A percentile compares a stretch with the other conserved stretches of the same genome.
Evolutionary conservation across 2,113 vertebrate species (phyloP).

Genomic region (Oriolus oriolus): DNA sequence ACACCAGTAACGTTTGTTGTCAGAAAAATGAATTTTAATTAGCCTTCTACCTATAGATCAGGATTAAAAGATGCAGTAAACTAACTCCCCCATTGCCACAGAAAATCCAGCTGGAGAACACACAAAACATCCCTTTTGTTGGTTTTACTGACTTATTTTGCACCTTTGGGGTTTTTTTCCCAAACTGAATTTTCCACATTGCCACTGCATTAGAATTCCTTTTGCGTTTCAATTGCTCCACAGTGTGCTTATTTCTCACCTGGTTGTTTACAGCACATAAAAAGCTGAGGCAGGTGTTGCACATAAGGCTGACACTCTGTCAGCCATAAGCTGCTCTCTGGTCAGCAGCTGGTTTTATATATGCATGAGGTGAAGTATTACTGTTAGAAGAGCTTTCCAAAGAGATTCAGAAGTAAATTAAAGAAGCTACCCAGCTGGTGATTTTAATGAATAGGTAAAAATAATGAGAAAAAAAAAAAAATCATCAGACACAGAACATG

Average conservation of each 20-base stretch:
- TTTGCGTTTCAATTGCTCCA: neutral
- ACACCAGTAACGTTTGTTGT: neutral
- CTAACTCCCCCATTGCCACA: neutral
- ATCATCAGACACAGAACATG: neutral
- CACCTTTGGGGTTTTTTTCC: neutral
- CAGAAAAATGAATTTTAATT: neutral
- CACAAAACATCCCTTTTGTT: neutral
- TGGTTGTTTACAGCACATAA: conserved; percentile 20
- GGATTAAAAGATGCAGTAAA: neutral
- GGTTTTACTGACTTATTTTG: neutral
- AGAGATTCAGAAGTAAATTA: conserved; percentile 38
- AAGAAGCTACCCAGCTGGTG: conserved; percentile 18
- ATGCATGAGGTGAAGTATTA: neutral
- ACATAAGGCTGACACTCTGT: conserved; percentile 35
- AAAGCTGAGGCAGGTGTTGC: conserved; percentile 4
- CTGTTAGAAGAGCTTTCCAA: neutral
- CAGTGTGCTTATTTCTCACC: neutral
- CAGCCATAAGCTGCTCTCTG: conserved; percentile 16
- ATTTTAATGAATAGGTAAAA: conserved; percentile 29
- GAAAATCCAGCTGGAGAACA: neutral
- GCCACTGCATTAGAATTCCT: neutral
- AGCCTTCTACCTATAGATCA: neutral
- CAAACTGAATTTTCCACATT: neutral
- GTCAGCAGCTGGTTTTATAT: conserved; percentile 19
- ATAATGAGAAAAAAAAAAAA: neutral